These are phyloP conservation scores for Oxyteleia sp. DNA, from an alignment of 2,888 invertebrate species.

Conservation along the genomic window DNA sequence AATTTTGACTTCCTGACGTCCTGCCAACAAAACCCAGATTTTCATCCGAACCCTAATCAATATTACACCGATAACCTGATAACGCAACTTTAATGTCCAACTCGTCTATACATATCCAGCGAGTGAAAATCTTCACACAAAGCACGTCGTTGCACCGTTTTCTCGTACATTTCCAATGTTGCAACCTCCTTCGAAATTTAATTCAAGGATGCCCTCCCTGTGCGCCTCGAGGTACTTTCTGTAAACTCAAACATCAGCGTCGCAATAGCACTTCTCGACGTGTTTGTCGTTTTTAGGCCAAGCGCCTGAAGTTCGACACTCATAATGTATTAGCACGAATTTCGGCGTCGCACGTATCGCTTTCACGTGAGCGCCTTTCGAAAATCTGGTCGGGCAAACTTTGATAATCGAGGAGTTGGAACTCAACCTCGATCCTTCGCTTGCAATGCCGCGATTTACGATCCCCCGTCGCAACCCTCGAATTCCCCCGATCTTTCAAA, in stretches of 20 bases:
- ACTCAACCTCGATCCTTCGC: background rate
- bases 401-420: conserved; percentile 34
- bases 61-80: background rate
- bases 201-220: conserved; percentile 39
- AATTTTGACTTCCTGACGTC: too few species aligned
- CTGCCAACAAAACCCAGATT: too few species aligned
- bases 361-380: conserved; percentile 32
- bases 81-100: background rate
- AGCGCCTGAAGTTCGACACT: conserved; percentile 40
- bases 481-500: background rate
- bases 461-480: background rate
- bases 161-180: conserved; percentile 37
- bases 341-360: conserved; percentile 34
- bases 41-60: background rate
- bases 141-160: conserved; percentile 23
- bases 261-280: conserved; percentile 31
- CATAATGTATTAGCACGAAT: conserved; percentile 54
- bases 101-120: background rate
- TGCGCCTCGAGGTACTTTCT: conserved; percentile 36
- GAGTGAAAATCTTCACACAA: conserved; percentile 25
- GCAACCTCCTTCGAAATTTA: conserved; percentile 49
- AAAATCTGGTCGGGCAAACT: conserved; percentile 41
- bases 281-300: conserved; percentile 53
- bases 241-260: conserved; percentile 46
- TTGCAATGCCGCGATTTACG: conserved; percentile 10